phyloP scores from a whole-genome alignment of 2,888 invertebrate genomes.

The Phymatocera aterrima region DNA sequence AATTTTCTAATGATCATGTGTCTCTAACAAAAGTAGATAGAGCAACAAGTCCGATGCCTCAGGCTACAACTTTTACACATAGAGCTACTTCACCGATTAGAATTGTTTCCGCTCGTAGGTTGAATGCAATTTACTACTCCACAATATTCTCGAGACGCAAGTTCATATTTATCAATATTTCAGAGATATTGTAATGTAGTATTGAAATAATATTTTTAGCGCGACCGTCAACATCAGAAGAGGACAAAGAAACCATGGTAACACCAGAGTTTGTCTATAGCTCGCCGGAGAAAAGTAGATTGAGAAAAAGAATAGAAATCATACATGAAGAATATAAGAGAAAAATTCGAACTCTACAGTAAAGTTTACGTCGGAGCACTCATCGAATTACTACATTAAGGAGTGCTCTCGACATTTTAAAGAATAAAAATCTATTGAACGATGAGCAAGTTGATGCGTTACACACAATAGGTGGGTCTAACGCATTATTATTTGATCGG shows the following conservation, averaged over 20 bases:
- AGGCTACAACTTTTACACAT: neutral
- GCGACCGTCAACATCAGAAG: neutral
- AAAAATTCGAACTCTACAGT: constrained; percentile 12
- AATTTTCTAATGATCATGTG: neutral
- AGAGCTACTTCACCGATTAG: constrained; percentile 16
- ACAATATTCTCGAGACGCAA: neutral
- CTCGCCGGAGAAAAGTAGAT: constrained; percentile 18
- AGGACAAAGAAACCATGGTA: neutral
- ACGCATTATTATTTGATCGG: constrained; percentile 20
- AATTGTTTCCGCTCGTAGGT: neutral
- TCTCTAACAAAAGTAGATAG: constrained; percentile 8
- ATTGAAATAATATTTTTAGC: neutral
- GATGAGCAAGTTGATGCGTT: constrained; percentile 49
- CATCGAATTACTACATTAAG: constrained; percentile 42
- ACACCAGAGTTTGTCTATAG: neutral
- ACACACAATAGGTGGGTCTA: constrained; percentile 49
- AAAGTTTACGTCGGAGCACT: constrained; percentile 42
- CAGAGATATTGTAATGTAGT: neutral
- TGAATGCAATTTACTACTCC: neutral
- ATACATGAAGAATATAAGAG: neutral
- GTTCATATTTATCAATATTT: neutral
- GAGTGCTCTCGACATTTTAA: constrained; percentile 44
- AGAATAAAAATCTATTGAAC: constrained; percentile 10
- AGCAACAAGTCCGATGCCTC: neutral
- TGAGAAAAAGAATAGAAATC: constrained; percentile 35